Evolutionary conservation across 2,888 invertebrate genomes (phyloP).

Genomic region (Operophtera brumata): DNA sequence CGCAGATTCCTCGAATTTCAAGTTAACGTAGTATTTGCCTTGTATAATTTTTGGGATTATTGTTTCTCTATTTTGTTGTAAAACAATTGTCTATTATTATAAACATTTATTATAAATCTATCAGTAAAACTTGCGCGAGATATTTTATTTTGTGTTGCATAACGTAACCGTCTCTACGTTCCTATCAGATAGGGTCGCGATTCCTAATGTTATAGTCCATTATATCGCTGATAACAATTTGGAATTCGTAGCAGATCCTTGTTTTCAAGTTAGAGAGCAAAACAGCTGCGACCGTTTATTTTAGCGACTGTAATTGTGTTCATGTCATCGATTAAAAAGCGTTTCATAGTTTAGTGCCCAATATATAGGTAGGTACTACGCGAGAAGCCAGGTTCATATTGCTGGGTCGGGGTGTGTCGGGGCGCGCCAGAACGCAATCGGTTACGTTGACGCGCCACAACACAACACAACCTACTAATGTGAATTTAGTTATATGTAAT

Average conservation of each 20-base stretch:
- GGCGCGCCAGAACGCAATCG: no score
- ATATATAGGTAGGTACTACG: conserved; percentile 15
- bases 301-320: no score
- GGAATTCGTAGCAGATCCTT: conserved; percentile 21
- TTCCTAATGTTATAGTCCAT: background rate
- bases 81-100: background rate
- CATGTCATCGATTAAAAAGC: conserved; percentile 3
- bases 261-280: conserved; percentile 31
- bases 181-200: conserved; percentile 9
- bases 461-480: no score
- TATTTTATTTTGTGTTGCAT: background rate
- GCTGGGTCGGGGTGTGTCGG: no score
- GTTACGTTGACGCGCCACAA: no score
- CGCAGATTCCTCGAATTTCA: no score
- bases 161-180: conserved; percentile 4
- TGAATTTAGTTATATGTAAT: no score
- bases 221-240: background rate
- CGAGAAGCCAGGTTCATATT: no score
- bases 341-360: conserved; percentile 6
- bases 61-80: background rate
- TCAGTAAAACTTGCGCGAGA: background rate
- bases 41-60: background rate
- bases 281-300: conserved; percentile 5
- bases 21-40: no score
- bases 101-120: background rate